Evolutionary conservation across 2,113 vertebrate genomes (phyloP), one percentile per base, ranked within the genome.

Genomic region (Dendropsophus ebraccatus): DNA sequence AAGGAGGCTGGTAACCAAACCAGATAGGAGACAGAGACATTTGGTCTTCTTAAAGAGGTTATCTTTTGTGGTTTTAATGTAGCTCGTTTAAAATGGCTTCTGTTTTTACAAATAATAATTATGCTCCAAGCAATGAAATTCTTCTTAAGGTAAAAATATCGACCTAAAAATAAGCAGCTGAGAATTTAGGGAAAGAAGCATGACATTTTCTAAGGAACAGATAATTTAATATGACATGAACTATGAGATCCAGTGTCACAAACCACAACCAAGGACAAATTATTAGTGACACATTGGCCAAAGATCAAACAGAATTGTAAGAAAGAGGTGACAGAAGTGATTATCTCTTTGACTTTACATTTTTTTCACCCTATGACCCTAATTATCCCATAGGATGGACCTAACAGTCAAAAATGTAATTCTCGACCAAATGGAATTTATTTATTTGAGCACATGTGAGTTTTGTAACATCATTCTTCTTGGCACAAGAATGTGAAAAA

Each of bases 171-270:
- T 5, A 49, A 11, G 47, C 47, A 49, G 47, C 47, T 1, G 47
- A 49, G 47, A 49, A 49, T 47, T 47, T 47, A 47, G 10, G 45
- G 45, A 47, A 10, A 47, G 10, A 4, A 47, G 4, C 12, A 49
- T 49, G 47, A 5, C 12, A 12, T 49, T 49, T 49, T 49, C 12
- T 49, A 76, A 30, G 7, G 19, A 25, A 25, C 25, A 28, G 21
- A 49, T 50, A 75, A 75, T 47, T 17, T 17, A 28, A 50, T 49
- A 76, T 76, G 73, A 76, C 45, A 50, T 50, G 41, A 50, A 75
- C 41, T 50, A 8, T 69, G 16, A 52, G 17, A 75, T 11, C 10
- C 12, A 25, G 23, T 74, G 41, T 25, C 72, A 75, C 45, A 28
- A 75, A 75, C 12, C 5, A 10, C 23, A 25, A 25, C 41, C 32